Conservation (phyloP, 1,140 invertebrate genomes). For the Drosophila pseudoananassae region DNA sequence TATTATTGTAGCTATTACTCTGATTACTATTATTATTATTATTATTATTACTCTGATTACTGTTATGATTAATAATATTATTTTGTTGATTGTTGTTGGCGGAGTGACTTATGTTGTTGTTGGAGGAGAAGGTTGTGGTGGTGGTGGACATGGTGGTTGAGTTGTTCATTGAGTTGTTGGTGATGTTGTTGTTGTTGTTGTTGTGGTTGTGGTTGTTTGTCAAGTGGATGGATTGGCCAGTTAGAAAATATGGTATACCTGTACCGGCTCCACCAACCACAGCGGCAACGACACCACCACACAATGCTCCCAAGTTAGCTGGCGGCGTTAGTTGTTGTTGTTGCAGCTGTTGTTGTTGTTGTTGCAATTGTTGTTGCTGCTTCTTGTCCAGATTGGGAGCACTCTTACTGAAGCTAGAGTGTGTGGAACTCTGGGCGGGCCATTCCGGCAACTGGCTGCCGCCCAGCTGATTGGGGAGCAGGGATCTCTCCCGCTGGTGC, state of each 20-base stretch:
- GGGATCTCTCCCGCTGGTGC: slow-evolving; percentile 94
- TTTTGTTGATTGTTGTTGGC: slow-evolving; percentile 38
- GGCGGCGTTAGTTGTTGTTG: slow-evolving; percentile 43
- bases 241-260: slow-evolving; percentile 72
- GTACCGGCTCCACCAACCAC: slow-evolving; percentile 42
- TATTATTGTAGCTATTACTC: slow-evolving; percentile 25
- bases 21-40: slow-evolving; percentile 36
- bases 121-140: slow-evolving; percentile 3
- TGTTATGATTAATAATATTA: slow-evolving; percentile 33
- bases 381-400: slow-evolving; percentile 93
- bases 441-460: slow-evolving; percentile 78
- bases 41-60: slow-evolving; percentile 18
- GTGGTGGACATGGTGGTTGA: slow-evolving; percentile 18
- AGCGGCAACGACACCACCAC: slow-evolving; percentile 13
- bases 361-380: slow-evolving; percentile 47
- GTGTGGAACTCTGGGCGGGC: slow-evolving; percentile 81
- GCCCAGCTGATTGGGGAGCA: slow-evolving; percentile 86
- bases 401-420: slow-evolving; percentile 85
- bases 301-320: slow-evolving; percentile 19
- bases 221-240: slow-evolving; percentile 37
- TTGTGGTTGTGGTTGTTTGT: slow-evolving; percentile 39
- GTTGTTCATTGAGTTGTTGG: slow-evolving; percentile 6
- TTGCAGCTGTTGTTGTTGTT: slow-evolving; percentile 27
- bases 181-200: slow-evolving; percentile 26
- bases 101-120: slow-evolving; percentile 4